Evolutionary conservation across 2,888 invertebrate genomes (phyloP).

Genomic region (Meloe dianella): DNA sequence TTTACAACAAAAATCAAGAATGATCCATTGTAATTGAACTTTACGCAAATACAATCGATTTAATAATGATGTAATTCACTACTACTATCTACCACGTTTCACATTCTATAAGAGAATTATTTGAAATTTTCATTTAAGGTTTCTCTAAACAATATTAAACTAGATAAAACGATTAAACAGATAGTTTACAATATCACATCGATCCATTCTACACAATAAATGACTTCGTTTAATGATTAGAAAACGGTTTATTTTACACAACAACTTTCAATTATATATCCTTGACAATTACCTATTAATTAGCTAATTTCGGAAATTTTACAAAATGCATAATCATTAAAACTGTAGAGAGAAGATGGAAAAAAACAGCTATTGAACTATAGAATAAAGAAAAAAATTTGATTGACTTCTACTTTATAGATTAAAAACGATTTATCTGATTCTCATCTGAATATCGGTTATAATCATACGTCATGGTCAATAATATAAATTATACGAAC

Average conservation of each 20-base stretch:
- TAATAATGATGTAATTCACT: neutral
- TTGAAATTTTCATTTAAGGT: neutral
- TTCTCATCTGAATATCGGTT: neutral
- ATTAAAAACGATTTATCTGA: neutral
- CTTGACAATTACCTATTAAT: neutral
- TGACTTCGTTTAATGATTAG: neutral
- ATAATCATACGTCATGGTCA: conserved; percentile 1
- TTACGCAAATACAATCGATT: conserved; percentile 1
- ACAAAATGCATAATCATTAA: neutral
- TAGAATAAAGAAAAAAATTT: neutral
- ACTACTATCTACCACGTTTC: neutral
- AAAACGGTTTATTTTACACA: neutral
- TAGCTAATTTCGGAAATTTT: neutral
- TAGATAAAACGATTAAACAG: neutral
- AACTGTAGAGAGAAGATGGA: no score
- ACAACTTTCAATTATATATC: neutral
- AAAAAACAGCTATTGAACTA: neutral
- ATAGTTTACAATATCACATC: neutral
- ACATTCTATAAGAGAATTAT: neutral
- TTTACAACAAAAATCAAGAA: neutral
- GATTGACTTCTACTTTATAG: neutral
- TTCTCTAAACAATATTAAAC: neutral
- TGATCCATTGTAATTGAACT: neutral
- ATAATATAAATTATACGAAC: neutral
- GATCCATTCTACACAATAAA: neutral